Percentiles rank a stretch among this genome's conserved stretches.
These are phyloP conservation scores for Tamias sibiricus DNA, from an alignment of 2,113 vertebrate species.

Conservation along the genomic window DNA sequence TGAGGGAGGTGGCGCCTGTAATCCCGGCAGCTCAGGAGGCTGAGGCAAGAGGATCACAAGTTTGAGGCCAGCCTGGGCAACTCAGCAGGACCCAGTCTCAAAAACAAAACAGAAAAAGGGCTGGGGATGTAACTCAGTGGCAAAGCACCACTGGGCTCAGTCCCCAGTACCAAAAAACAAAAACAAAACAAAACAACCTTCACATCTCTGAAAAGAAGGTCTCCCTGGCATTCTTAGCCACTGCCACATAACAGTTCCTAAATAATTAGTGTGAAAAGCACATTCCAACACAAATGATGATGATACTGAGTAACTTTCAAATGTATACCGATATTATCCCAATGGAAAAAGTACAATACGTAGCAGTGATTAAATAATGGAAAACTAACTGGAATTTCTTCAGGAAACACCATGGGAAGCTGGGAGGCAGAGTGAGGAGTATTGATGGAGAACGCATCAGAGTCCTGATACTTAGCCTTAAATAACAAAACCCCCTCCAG, in stretches of 20 bases:
- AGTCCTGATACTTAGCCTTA: neutral
- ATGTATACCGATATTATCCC: neutral
- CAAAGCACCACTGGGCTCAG: too few relatives aligned
- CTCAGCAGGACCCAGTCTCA: too few relatives aligned
- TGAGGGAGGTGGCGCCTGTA: too few relatives aligned
- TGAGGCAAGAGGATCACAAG: too few relatives aligned
- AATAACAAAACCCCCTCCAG: neutral
- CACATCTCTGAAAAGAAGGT: neutral
- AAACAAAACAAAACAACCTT: too few relatives aligned
- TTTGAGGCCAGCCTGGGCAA: too few relatives aligned
- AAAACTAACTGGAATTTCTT: neutral
- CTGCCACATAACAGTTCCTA: neutral
- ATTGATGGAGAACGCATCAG: neutral
- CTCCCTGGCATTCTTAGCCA: neutral
- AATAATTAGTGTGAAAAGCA: slow-evolving; percentile 3
- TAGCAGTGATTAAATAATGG: neutral
- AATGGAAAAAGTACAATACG: neutral
- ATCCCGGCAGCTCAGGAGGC: too few relatives aligned
- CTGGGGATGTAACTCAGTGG: too few relatives aligned
- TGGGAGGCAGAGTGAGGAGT: neutral
- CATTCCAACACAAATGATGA: neutral
- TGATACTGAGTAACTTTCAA: neutral
- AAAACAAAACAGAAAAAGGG: too few relatives aligned
- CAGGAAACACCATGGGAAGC: neutral
- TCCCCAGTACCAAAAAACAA: too few relatives aligned